Percentiles rank a stretch among this genome's conserved stretches.
Conservation (phyloP, 2,888 invertebrate species). For the Seladonia tumulorum region DNA sequence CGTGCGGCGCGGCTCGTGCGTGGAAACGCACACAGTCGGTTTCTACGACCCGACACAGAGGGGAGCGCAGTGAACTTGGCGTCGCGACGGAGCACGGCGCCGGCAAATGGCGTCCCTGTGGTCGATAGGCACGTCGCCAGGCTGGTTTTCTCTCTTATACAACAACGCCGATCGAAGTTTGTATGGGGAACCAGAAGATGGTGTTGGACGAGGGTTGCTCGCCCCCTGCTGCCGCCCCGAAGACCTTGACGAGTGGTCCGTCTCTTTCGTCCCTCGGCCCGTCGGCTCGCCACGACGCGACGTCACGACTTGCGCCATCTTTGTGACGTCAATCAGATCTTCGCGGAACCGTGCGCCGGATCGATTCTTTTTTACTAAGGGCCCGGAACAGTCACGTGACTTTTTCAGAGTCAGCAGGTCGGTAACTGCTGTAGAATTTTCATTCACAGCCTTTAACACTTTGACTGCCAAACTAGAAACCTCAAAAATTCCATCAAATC, state of each 20-base stretch:
- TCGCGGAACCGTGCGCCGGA: slow-evolving; percentile 24
- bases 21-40: slow-evolving; percentile 49
- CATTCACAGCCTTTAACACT: too few relatives aligned
- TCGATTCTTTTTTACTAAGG: slow-evolving; percentile 43
- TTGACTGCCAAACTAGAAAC: too few relatives aligned
- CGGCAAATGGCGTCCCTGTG: slow-evolving; percentile 75
- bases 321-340: slow-evolving; percentile 58
- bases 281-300: slow-evolving; percentile 19
- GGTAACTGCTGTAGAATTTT: too few relatives aligned
- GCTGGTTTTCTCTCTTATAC: slow-evolving; percentile 57
- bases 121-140: slow-evolving; percentile 69
- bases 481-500: too few relatives aligned
- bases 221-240: slow-evolving; percentile 25
- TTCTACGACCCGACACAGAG: slow-evolving; percentile 51
- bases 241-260: slow-evolving; percentile 49
- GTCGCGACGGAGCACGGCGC: slow-evolving; percentile 76
- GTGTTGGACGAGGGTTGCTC: slow-evolving; percentile 55
- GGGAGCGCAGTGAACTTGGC: slow-evolving; percentile 77
- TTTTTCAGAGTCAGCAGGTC: too few relatives aligned
- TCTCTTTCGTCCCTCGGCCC: slow-evolving; percentile 4
- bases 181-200: slow-evolving; percentile 65
- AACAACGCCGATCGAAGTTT: slow-evolving; percentile 48
- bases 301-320: slow-evolving; percentile 49
- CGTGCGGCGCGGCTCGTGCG: slow-evolving; percentile 32
- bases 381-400: too few relatives aligned